These are phyloP conservation scores for Aulostomus chinensis DNA, from an alignment of 2,797 vertebrate genomes.

Conservation along the genomic window DNA sequence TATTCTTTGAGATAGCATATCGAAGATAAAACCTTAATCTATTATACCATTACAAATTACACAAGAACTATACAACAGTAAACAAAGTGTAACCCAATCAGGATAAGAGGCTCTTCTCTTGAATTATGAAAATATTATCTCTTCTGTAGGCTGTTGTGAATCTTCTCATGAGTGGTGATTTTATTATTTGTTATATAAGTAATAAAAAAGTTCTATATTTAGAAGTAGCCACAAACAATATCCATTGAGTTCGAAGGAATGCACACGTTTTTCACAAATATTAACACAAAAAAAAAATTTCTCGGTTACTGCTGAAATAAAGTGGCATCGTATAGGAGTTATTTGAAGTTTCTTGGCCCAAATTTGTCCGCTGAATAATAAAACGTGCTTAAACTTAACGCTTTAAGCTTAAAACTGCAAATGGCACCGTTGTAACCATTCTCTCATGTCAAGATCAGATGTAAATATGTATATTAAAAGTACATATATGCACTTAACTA, in stretches of 20 bases:
- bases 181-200: constrained; percentile 3
- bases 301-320: neutral
- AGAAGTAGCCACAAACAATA: constrained; percentile 24
- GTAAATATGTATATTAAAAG: constrained; percentile 2
- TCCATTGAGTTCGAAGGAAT: constrained; percentile 9
- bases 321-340: neutral
- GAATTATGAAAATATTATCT: constrained; percentile 11
- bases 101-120: constrained; percentile 30
- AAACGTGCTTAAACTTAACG: constrained; percentile 19
- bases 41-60: constrained; percentile 84
- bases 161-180: constrained; percentile 7
- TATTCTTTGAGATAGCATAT: constrained; percentile 94
- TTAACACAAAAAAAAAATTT: constrained; percentile 6
- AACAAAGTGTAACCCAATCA: constrained; percentile 64
- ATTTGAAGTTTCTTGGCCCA: constrained; percentile 22
- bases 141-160: constrained; percentile 19
- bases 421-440: neutral
- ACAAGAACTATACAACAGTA: constrained; percentile 88
- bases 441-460: constrained; percentile 11
- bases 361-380: neutral
- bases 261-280: constrained; percentile 1
- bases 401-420: constrained; percentile 3
- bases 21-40: constrained; percentile 87
- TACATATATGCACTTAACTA: constrained; percentile 12
- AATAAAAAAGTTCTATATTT: too few species aligned